phyloP scores from a whole-genome alignment of 2,888 invertebrate genomes.

The Allacma fusca region DNA sequence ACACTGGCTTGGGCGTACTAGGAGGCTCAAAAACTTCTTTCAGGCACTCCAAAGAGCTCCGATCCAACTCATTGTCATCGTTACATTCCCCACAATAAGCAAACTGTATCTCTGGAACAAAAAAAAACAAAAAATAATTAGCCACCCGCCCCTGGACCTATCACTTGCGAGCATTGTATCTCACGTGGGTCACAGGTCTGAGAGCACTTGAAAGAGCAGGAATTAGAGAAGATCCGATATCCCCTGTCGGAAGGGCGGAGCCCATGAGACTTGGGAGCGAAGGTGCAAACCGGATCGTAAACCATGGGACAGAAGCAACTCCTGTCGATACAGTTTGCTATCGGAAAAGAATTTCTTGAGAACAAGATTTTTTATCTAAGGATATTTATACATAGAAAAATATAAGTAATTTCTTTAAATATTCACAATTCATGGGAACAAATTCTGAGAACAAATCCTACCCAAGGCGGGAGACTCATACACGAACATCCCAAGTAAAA shows the following conservation, averaged over 20 bases:
- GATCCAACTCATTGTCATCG: neutral
- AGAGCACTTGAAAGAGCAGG: constrained; percentile 14
- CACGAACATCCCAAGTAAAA: neutral
- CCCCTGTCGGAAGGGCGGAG: neutral
- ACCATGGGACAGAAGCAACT: constrained; percentile 2
- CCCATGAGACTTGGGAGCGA: neutral
- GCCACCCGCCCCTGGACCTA: too few relatives aligned
- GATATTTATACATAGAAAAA: too few relatives aligned
- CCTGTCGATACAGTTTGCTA: constrained; percentile 7
- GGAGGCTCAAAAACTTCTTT: neutral
- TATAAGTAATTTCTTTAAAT: too few relatives aligned
- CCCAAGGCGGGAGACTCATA: neutral
- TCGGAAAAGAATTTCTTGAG: constrained; percentile 5
- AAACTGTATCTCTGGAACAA: neutral
- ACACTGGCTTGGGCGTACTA: neutral
- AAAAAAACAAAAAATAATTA: too few relatives aligned
- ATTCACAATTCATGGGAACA: too few relatives aligned
- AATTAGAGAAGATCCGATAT: constrained; percentile 7
- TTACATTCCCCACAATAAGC: constrained; percentile 20
- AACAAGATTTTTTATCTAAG: neutral
- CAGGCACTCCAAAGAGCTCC: neutral
- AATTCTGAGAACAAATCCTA: too few relatives aligned
- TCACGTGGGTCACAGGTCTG: neutral
- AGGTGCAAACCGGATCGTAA: constrained; percentile 26
- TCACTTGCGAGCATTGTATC: too few relatives aligned